Percentiles rank a stretch among this genome's conserved stretches.
These are phyloP conservation scores for Orthosia gracilis DNA, from an alignment of 2,888 invertebrate genomes.

Conservation along the genomic window DNA sequence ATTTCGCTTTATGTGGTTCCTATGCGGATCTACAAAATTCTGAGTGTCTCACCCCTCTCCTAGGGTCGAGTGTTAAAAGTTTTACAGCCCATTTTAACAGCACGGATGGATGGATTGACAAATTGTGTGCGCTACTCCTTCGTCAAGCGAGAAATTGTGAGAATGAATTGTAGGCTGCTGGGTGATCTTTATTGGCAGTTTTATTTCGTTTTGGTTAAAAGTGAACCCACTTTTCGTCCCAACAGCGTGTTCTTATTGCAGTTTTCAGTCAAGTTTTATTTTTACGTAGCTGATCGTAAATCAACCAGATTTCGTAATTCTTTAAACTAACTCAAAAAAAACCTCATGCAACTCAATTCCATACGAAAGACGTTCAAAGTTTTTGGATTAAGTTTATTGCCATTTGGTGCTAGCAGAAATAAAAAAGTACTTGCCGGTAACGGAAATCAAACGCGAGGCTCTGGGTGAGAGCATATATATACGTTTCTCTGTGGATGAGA, in stretches of 20 bases:
- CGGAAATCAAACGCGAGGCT: too few species aligned
- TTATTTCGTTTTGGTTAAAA: slow-evolving; percentile 57
- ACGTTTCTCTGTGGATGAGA: too few species aligned
- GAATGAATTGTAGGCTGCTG: slow-evolving; percentile 57
- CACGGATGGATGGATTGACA: slow-evolving; percentile 79
- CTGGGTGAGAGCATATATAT: too few species aligned
- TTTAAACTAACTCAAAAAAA: not conserved
- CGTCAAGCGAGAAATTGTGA: slow-evolving; percentile 70
- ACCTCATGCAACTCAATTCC: not conserved
- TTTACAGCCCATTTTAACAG: slow-evolving; percentile 82
- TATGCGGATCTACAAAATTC: slow-evolving; percentile 72
- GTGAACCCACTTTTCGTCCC: too few species aligned
- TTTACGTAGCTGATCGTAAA: not conserved
- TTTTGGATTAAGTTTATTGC: not conserved
- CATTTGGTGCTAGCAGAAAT: too few species aligned
- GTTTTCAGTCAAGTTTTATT: not conserved
- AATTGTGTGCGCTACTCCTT: slow-evolving; percentile 74
- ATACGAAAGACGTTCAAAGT: not conserved
- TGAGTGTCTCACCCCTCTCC: slow-evolving; percentile 65
- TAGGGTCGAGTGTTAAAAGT: slow-evolving; percentile 81
- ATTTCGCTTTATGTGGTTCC: slow-evolving; percentile 80
- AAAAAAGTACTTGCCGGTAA: too few species aligned
- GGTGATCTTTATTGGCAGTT: slow-evolving; percentile 55
- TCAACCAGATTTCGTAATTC: fast-evolving
- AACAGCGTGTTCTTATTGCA: not conserved